Evolutionary conservation across 2,113 vertebrate genomes (phyloP).

Genomic region (Oreotragus oreotragus): DNA sequence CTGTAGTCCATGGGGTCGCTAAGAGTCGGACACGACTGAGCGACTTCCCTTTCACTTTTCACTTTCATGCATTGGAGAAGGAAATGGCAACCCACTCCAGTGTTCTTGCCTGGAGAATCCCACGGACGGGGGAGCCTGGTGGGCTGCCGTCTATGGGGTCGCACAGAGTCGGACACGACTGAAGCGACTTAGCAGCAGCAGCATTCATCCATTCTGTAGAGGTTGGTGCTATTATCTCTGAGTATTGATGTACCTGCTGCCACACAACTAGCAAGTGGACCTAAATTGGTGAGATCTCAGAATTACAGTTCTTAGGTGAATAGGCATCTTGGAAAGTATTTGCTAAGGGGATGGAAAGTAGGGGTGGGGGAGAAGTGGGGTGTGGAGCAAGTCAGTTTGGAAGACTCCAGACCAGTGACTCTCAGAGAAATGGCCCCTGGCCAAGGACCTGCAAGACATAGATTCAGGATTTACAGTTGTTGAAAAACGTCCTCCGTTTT

Average conservation of each 20-base stretch:
- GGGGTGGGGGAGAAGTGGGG: neutral
- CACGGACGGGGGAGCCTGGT: too few species aligned
- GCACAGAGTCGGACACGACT: too few species aligned
- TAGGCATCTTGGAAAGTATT: neutral
- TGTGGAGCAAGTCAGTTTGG: neutral
- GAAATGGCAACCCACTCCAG: too few species aligned
- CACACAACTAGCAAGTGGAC: neutral
- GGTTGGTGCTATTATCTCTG: neutral
- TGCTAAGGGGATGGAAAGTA: neutral
- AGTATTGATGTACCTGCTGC: neutral
- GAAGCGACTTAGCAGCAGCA: too few species aligned
- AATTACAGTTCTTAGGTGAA: neutral
- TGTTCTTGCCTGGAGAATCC: too few species aligned
- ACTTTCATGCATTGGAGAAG: too few species aligned
- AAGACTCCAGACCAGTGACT: neutral
- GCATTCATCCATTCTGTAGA: neutral
- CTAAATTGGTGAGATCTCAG: neutral
- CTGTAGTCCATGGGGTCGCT: too few species aligned
- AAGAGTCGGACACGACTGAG: too few species aligned
- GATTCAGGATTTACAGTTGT: neutral
- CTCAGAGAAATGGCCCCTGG: neutral
- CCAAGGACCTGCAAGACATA: neutral
- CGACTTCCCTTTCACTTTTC: too few species aligned
- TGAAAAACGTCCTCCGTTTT: neutral
- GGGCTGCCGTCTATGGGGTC: too few species aligned